These are phyloP conservation scores for Dryococelus australis DNA, from an alignment of 2,888 invertebrate genomes.

Conservation along the genomic window DNA sequence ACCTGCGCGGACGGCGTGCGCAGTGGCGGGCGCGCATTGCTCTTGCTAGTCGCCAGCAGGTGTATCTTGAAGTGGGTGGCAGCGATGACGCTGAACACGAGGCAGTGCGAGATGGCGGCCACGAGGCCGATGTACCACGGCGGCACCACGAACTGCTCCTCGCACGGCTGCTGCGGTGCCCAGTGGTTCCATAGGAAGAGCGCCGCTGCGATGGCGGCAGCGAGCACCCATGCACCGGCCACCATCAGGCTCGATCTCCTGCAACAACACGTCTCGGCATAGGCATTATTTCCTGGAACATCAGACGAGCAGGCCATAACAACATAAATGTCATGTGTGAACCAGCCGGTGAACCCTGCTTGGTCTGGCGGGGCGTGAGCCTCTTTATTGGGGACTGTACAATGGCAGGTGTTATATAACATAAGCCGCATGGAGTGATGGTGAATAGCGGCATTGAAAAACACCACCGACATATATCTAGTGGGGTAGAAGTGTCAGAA, in stretches of 20 bases:
- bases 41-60: background rate
- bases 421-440: too few relatives aligned
- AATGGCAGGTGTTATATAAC: too few relatives aligned
- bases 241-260: background rate
- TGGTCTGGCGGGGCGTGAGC: too few relatives aligned
- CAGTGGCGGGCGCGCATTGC: background rate
- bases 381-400: too few relatives aligned
- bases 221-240: background rate
- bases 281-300: too few relatives aligned
- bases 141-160: background rate
- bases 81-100: background rate
- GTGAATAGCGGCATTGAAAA: too few relatives aligned
- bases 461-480: too few relatives aligned
- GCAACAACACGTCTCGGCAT: too few relatives aligned
- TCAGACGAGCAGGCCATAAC: too few relatives aligned
- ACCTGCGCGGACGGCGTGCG: background rate
- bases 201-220: background rate
- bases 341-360: too few relatives aligned
- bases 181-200: background rate
- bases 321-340: too few relatives aligned
- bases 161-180: background rate
- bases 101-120: background rate
- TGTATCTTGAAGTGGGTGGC: conserved; percentile 4
- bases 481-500: too few relatives aligned
- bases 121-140: background rate